Evolutionary conservation across 2,888 invertebrate species (phyloP), one percentile per base, ranked within the genome.

Genomic region (Micropterix aruncella): DNA sequence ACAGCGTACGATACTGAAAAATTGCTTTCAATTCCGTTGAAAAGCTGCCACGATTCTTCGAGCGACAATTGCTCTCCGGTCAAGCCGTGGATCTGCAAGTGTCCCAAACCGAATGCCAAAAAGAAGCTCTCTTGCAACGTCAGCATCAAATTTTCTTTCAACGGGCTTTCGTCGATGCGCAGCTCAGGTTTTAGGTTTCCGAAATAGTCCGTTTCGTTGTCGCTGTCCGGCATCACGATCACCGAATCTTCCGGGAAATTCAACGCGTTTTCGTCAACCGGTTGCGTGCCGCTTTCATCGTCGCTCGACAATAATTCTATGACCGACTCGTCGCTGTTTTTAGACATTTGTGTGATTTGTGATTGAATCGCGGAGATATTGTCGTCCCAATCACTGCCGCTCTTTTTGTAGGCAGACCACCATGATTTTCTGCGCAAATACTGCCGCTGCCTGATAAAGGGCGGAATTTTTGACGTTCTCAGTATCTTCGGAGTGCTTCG

Each of bases 61-160:
- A 74, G 64, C 46, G 59, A 64, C 3, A 86, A 55, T 41, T 66
- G 48, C 44, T 65, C 64, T 16, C 73, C 70, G 41, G 73, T 59
- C 44, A 66, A 55, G 55, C 77, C 66, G 16, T 69, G 56, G 43
- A 88, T 67, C 56, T 77, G 69, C 40, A 90, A 63, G 53, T 83
- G 80, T 19, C 80, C 77, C 15, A 88, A 58, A 12, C 73, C 79
- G 57, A 73, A 77, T 37, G 73, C 62, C 16, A 90, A 64, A 52
- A 88, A 87, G 56, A 84, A 85, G 1, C 87, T 79, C 65, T 91
- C 90, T 61, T 86, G 83, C 42, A 80, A 66, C 2, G 77, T 74
- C n/a, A 89, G 61, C 55, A 79, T 70, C 3, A 86, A 61, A 16
- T 72, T 75, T 63, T 86, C 85, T 43, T 65, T 62, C 2, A 79